Base-by-base conservation (phyloP, 1,140 invertebrate genomes). In the Hylyphantes graminicola region DNA sequence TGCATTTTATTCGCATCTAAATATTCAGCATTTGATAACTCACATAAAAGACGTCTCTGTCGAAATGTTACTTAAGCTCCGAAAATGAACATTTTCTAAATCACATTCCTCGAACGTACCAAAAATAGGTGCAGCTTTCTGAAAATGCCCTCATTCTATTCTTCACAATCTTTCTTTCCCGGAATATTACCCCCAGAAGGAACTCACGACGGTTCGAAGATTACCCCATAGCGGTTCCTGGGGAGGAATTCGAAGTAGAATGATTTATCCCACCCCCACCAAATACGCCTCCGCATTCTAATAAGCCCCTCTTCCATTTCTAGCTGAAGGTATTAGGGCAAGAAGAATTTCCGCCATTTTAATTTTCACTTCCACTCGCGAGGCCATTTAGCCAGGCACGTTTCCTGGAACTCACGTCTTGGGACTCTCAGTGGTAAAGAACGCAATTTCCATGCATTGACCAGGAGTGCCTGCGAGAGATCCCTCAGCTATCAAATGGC, bases 211-310 rank as follows among this genome's bases (percentile, higher is more conserved):
- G 35, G 35, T 70, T 11, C 50, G 68, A 50, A 68, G 50, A 70
- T 70, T 70, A 51, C n/a, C 50, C 54, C 50, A 48, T 12, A 70
- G 19, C 51, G 68, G 21, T 70, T 70, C 68, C n/a, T 17, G 48
- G 68, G 68, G 12, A 59, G 57, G 12, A 70, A 53, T 70, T 70
- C 48, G 68, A 51, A 70, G n/a, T n/a, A n/a, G 35, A 35, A 53
- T 70, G 68, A 70, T 70, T 70, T 70, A 70, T 65, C 54, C 19
- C 51, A 68, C 86, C 79, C 79, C 64, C 76, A 53, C 83, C 35
- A 35, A 35, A 35, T 35, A 35, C 35, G 1, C 35, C 35, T 75
- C 80, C 70, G 57, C 21, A 75, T 65, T 76, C 57, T 63, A 70
- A 68, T 75, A 72, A 63, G 61, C 9, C 59, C 61, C 55, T 5